These are phyloP conservation scores for Mimas tiliae DNA, from an alignment of 2,888 invertebrate species.

Conservation along the genomic window DNA sequence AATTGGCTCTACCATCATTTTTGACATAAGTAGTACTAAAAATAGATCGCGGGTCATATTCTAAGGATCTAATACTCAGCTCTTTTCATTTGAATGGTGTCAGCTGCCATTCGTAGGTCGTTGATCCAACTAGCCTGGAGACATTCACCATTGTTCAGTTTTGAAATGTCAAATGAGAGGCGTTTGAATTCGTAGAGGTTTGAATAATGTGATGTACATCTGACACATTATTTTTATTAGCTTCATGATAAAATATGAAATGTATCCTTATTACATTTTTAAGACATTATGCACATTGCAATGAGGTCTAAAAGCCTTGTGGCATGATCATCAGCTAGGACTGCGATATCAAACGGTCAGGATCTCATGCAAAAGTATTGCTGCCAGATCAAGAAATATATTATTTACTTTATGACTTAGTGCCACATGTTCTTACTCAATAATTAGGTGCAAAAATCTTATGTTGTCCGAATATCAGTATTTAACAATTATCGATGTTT, in stretches of 20 bases:
- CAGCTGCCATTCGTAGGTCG: conserved; percentile 12
- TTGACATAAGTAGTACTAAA: neutral
- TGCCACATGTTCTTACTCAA: too few relatives aligned
- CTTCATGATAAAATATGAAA: neutral
- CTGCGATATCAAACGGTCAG: too few relatives aligned
- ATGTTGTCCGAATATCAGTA: too few relatives aligned
- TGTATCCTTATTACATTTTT: neutral
- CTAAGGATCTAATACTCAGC: conserved; percentile 1
- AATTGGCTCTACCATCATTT: too few relatives aligned
- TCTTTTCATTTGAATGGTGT: conserved; percentile 1
- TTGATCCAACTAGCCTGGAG: neutral
- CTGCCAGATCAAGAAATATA: too few relatives aligned
- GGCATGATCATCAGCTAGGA: too few relatives aligned
- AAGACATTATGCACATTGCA: neutral
- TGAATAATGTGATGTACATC: neutral
- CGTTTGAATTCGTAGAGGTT: too few relatives aligned
- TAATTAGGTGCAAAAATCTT: too few relatives aligned
- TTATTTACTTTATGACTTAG: too few relatives aligned
- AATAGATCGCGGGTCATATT: neutral
- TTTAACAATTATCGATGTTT: too few relatives aligned
- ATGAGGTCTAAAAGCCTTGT: too few relatives aligned
- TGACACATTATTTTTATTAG: neutral
- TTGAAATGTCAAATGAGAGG: conserved; percentile 7
- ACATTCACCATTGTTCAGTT: neutral
- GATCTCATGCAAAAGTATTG: too few relatives aligned